A percentile compares a stretch with the other conserved stretches of the same genome.
Evolutionary conservation across 2,888 invertebrate genomes (phyloP).

Genomic region (Hydrotaea cyrtoneurina): DNA sequence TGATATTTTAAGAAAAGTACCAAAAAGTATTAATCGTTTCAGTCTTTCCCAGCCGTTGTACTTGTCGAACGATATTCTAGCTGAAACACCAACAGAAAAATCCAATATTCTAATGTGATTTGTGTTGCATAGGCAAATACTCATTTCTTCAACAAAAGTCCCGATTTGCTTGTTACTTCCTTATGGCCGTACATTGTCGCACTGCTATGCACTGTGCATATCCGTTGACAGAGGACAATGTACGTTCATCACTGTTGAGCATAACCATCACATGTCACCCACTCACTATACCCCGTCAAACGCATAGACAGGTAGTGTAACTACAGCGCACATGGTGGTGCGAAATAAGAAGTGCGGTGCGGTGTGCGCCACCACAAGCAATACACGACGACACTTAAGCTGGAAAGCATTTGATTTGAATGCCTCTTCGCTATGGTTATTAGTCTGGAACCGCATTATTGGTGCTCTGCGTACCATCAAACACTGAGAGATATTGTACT

Average conservation of each 20-base stretch:
- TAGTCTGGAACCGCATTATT: slow-evolving; percentile 59
- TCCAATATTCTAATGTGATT: no score
- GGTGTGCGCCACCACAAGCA: slow-evolving; percentile 20
- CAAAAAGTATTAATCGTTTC: no score
- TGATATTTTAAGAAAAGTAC: no score
- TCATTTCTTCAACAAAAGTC: no score
- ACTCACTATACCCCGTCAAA: slow-evolving; percentile 17
- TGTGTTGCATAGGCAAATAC: no score
- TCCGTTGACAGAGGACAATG: slow-evolving; percentile 65
- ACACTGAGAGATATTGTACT: not conserved
- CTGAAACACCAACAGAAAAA: no score
- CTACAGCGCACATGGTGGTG: slow-evolving; percentile 7
- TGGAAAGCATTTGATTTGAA: slow-evolving; percentile 21
- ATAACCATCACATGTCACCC: slow-evolving; percentile 19
- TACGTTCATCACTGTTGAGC: slow-evolving; percentile 61
- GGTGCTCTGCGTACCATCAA: slow-evolving; percentile 16
- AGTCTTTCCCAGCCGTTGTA: no score
- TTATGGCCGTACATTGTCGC: slow-evolving; percentile 29
- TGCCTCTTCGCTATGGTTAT: slow-evolving; percentile 33
- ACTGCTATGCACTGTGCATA: slow-evolving; percentile 3
- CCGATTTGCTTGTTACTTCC: no score
- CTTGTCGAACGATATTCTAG: no score
- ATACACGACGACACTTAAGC: not conserved
- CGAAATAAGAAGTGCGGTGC: slow-evolving; percentile 2
- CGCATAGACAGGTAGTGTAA: not conserved